These are phyloP conservation scores for Paradoxurus hermaphroditus DNA, from an alignment of 2,113 vertebrate species.

Conservation along the genomic window DNA sequence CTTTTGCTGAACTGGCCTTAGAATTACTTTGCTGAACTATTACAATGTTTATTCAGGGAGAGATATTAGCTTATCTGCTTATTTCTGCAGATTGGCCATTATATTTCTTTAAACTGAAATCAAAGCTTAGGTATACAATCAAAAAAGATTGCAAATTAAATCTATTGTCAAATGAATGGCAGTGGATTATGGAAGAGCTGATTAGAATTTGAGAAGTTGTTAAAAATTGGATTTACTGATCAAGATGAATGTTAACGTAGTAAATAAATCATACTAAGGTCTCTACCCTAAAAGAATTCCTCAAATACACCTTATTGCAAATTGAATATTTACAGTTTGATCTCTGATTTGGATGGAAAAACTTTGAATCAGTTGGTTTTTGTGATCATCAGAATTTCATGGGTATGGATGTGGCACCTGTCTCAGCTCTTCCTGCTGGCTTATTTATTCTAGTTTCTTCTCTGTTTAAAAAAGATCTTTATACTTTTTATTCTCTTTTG, in stretches of 20 bases:
- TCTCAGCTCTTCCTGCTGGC: constrained; percentile 19
- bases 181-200: constrained; percentile 14
- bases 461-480: background rate
- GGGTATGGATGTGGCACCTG: constrained; percentile 66
- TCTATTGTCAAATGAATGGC: background rate
- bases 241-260: background rate
- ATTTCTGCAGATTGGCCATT: constrained; percentile 20
- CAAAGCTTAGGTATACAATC: background rate
- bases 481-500: background rate
- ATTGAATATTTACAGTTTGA: background rate
- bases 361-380: constrained; percentile 8
- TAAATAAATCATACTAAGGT: background rate
- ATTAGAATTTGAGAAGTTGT: constrained; percentile 5
- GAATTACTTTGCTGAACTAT: background rate
- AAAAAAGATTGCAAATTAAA: constrained; percentile 6
- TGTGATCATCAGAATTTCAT: constrained; percentile 28
- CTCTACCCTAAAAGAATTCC: background rate
- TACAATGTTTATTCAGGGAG: background rate
- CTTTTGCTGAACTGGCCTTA: background rate
- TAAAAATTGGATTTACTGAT: constrained; percentile 40
- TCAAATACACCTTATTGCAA: background rate
- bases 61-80: constrained; percentile 9
- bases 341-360: constrained; percentile 32
- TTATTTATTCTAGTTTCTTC: background rate
- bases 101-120: constrained; percentile 14